Conservation (phyloP, 2,113 vertebrate species). For the Pyxicephalus adspersus region DNA sequence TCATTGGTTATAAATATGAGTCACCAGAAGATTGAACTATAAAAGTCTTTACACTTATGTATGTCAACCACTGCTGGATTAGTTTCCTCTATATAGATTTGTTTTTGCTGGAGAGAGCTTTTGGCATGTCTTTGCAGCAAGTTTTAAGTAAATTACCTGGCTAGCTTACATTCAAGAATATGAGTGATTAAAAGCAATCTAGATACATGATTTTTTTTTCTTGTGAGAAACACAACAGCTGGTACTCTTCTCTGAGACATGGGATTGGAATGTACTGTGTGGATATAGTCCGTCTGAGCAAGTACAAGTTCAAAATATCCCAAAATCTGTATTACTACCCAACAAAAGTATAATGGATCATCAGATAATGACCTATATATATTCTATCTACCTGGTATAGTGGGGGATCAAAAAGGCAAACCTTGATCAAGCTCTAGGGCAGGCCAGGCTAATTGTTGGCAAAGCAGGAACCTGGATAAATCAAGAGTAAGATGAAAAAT, state of each 20-base stretch:
- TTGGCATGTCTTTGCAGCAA: constrained; percentile 46
- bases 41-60: constrained; percentile 49
- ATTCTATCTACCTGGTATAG: too few relatives aligned
- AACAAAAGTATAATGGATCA: background rate
- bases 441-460: too few relatives aligned
- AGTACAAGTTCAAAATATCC: constrained; percentile 26
- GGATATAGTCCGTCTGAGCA: constrained; percentile 40
- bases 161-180: constrained; percentile 54
- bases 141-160: constrained; percentile 56
- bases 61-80: constrained; percentile 54
- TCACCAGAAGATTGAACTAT: constrained; percentile 52
- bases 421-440: too few relatives aligned
- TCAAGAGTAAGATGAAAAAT: too few relatives aligned
- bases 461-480: too few relatives aligned
- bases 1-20: constrained; percentile 42
- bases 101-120: constrained; percentile 55
- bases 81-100: constrained; percentile 54
- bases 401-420: too few relatives aligned
- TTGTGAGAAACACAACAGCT: constrained; percentile 46
- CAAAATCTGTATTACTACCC: background rate
- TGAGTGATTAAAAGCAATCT: constrained; percentile 56
- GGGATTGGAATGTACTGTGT: constrained; percentile 52
- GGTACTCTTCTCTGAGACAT: constrained; percentile 53
- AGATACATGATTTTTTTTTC: constrained; percentile 56
- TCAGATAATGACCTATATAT: background rate